phyloP scores from a whole-genome alignment of 1,140 invertebrate species.

The Diabrotica undecimpunctata region DNA sequence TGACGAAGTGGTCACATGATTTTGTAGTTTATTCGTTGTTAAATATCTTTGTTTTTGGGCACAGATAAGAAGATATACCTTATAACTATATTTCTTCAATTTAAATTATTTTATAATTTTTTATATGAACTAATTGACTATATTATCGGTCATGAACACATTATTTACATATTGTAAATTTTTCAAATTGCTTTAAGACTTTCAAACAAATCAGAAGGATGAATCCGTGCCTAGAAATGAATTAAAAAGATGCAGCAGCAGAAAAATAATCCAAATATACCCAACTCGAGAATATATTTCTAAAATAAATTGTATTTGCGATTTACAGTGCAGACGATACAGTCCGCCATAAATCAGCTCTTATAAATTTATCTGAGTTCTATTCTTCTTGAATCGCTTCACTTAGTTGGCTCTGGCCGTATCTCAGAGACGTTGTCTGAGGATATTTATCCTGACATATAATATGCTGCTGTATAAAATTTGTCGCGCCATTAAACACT shows the following conservation, averaged over 20 bases:
- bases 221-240: conserved; percentile 4
- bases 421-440: conserved; percentile 39
- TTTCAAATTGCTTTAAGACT: too few species aligned
- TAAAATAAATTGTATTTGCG: conserved; percentile 40
- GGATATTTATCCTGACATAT: conserved; percentile 44
- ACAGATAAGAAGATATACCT: too few species aligned
- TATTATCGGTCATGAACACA: too few species aligned
- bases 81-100: too few species aligned
- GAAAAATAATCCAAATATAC: conserved; percentile 21
- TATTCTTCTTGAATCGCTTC: conserved; percentile 43
- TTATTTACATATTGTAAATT: too few species aligned
- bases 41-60: too few species aligned
- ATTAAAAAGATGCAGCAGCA: neutral
- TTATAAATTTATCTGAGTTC: conserved; percentile 44
- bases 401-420: conserved; percentile 39
- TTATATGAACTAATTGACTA: too few species aligned
- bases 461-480: conserved; percentile 45
- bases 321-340: conserved; percentile 42
- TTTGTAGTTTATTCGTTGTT: too few species aligned
- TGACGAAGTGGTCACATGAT: too few species aligned
- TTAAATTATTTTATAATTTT: too few species aligned
- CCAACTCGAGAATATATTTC: conserved; percentile 24
- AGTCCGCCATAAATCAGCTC: conserved; percentile 38
- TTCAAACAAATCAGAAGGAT: too few species aligned
- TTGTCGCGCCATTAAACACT: conserved; percentile 45